Percentiles rank a stretch among this genome's conserved stretches.
Conservation (phyloP, 2,797 vertebrate species). For the Lateolabrax maculatus region DNA sequence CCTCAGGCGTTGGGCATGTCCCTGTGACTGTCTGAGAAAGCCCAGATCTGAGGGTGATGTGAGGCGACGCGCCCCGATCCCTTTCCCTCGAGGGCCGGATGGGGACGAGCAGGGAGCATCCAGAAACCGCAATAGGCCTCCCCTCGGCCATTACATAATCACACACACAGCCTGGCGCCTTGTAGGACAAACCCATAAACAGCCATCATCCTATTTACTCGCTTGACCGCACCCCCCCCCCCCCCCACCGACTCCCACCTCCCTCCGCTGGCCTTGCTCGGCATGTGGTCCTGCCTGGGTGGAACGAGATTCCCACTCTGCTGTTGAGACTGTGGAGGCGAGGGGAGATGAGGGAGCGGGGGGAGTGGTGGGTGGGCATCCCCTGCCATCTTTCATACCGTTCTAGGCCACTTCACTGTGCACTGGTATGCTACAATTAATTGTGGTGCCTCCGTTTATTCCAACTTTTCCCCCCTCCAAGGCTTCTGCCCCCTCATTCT, state of each 20-base stretch:
- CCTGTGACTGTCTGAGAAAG: conserved; percentile 31
- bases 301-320: conserved; percentile 5
- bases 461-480: neutral
- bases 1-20: conserved; percentile 42
- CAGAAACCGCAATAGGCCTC: conserved; percentile 22
- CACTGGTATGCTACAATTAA: conserved; percentile 44
- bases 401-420: conserved; percentile 67
- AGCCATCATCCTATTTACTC: conserved; percentile 61
- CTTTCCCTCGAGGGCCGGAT: conserved; percentile 46
- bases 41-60: conserved; percentile 50
- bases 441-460: conserved; percentile 62
- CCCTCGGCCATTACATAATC: conserved; percentile 68
- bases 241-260: conserved; percentile 16
- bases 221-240: conserved; percentile 27
- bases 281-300: conserved; percentile 7
- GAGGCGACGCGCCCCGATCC: conserved; percentile 53
- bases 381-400: conserved; percentile 21
- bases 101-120: conserved; percentile 44
- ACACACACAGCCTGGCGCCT: conserved; percentile 45
- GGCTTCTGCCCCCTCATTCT: conserved; percentile 43
- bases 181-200: conserved; percentile 56
- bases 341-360: neutral
- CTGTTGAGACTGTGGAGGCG: neutral
- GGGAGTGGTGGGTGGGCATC: conserved; percentile 26
- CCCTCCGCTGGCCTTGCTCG: conserved; percentile 6